Evolutionary conservation across 2,113 vertebrate genomes (phyloP).

Genomic region (Steatornis caripensis): DNA sequence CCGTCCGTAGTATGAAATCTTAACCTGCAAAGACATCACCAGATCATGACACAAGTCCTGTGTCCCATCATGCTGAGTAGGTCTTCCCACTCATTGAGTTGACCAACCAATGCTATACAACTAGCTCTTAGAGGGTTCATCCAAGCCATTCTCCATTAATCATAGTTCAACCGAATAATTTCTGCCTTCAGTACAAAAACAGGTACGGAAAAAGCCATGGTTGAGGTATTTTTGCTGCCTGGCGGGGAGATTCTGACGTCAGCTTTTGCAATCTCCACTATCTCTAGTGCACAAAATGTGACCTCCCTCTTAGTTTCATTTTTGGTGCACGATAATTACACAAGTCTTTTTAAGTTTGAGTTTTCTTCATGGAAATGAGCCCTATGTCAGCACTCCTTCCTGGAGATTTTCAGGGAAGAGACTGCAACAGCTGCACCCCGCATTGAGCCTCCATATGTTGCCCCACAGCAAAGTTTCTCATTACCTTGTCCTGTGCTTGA

Average conservation of each 20-base stretch:
- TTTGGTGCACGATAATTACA: accelerated
- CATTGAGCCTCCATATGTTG: accelerated
- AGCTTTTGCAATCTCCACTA: accelerated
- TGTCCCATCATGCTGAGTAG: neutral
- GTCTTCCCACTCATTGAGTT: neutral
- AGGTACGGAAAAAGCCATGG: accelerated
- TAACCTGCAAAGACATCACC: slow-evolving; percentile 55
- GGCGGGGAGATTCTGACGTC: neutral
- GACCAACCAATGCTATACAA: neutral
- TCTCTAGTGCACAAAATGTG: neutral
- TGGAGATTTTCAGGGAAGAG: neutral
- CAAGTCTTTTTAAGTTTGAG: neutral
- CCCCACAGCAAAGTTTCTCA: neutral
- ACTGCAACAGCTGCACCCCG: accelerated
- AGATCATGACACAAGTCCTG: no score
- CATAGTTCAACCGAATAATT: neutral
- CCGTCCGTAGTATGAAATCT: slow-evolving; percentile 61
- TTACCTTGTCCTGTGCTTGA: slow-evolving; percentile 40
- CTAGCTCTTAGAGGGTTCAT: neutral
- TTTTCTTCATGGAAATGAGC: accelerated
- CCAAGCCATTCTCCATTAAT: neutral
- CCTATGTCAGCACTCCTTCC: neutral
- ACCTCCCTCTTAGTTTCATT: neutral
- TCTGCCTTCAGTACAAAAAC: neutral
- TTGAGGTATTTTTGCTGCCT: neutral